Percentiles rank a stretch among this genome's conserved stretches.
Conservation (phyloP, 2,797 vertebrate genomes). For the Diceros bicornis region DNA sequence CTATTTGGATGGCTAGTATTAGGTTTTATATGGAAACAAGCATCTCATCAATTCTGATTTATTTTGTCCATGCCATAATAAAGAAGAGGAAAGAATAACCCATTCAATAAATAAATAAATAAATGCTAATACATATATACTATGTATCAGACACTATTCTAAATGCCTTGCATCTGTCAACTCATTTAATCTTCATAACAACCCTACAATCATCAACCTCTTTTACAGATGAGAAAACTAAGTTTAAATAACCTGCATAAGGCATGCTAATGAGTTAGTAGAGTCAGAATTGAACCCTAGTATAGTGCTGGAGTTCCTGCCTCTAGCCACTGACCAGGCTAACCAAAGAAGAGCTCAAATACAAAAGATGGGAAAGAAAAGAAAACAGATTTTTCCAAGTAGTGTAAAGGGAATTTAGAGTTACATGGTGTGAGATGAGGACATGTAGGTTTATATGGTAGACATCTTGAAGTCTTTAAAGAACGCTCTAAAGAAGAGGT, state of each 20-base stretch:
- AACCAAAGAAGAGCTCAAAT: neutral
- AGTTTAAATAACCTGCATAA: neutral
- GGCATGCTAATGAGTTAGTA: neutral
- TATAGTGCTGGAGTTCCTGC: neutral
- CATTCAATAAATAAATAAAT: neutral
- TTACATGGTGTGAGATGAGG: neutral
- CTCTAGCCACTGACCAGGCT: neutral
- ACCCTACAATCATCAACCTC: neutral
- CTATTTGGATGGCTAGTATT: neutral
- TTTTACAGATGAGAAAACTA: conserved; percentile 17
- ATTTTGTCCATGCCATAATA: neutral
- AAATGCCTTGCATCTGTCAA: neutral
- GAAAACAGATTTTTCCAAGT: neutral
- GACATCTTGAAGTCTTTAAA: neutral
- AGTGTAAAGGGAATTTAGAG: conserved; percentile 6
- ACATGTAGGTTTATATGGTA: neutral
- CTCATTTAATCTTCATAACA: neutral
- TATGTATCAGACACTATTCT: neutral
- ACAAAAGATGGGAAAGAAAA: neutral
- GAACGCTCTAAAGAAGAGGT: neutral
- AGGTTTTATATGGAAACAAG: conserved; percentile 6
- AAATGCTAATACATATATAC: neutral
- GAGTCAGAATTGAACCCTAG: neutral
- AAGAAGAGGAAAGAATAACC: neutral
- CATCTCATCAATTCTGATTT: neutral